A percentile compares a stretch with the other conserved stretches of the same genome.
phyloP scores from a whole-genome alignment of 2,113 vertebrate genomes.

The Jacana jacana region DNA sequence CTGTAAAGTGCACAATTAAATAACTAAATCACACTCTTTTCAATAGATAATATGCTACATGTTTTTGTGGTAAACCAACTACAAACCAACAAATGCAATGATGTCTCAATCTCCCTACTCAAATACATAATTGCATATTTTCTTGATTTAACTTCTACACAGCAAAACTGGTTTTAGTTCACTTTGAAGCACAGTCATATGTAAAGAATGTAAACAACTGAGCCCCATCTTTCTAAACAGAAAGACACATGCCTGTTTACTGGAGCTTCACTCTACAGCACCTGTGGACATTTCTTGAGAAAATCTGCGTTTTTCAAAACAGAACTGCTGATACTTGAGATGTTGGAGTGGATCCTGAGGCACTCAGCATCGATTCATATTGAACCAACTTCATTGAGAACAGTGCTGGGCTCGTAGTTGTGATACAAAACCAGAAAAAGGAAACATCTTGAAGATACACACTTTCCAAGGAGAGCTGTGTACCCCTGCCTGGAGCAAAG shows the following conservation, averaged over 20 bases:
- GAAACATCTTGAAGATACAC: background rate
- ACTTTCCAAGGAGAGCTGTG: background rate
- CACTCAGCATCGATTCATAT: background rate
- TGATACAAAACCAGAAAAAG: background rate
- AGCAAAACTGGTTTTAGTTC: background rate
- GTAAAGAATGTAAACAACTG: background rate
- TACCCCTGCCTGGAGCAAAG: background rate
- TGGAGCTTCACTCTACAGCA: background rate
- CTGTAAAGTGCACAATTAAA: background rate
- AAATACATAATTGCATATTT: background rate
- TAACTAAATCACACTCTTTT: background rate
- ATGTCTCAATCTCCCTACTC: background rate
- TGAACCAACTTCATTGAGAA: fast-evolving
- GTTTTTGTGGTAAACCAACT: background rate
- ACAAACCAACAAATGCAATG: background rate
- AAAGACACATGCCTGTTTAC: background rate
- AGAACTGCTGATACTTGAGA: background rate
- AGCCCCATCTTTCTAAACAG: background rate
- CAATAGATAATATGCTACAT: background rate
- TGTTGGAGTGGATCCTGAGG: background rate
- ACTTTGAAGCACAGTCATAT: background rate
- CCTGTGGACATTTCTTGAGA: background rate
- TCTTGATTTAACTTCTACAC: background rate
- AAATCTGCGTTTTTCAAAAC: background rate
- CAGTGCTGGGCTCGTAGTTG: background rate